Base-by-base conservation (phyloP, 2,113 vertebrate genomes). In the Coregonus clupeaformis region DNA sequence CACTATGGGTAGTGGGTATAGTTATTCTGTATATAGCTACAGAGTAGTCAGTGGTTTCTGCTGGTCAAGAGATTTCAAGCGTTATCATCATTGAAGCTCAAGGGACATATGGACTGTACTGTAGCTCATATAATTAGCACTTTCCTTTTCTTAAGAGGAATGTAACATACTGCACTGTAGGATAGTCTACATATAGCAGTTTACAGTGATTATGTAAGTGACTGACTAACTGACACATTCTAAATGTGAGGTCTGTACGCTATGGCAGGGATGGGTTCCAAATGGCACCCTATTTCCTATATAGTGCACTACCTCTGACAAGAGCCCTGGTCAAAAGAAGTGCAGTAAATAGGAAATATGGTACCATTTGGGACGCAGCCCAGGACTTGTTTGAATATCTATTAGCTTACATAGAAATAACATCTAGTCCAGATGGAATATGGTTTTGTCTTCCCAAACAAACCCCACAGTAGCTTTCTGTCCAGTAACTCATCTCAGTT, bases 381-480 rank as follows among this genome's bases (percentile, higher is more conserved):
- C 36, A 49, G 22, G 68, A 69, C 68, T 47, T 45, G 6, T 49
- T 24, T 20, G 4, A 89, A 69, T 72, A 5, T 66, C 42, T 74
- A 29, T 69, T 80, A 64, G 11, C 36, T 74, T 30, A 49, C n/a
- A 16, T 45, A 70, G 67, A 81, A 65, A 63, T 42, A 80, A 67
- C 22, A 30, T 42, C 27, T 16, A 55, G n/a, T 27, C 24, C 76
- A 47, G 69, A 45, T n/a, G 11, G 32, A 52, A 67, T 74, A 20
- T 25, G 25, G 63, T 55, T 67, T 47, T 22, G 22, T 69, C 68
- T 63, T 59, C 77, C 24, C 25, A 55, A 68, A 24, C 45, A 55
- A 69, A 75, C 42, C 49, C 57, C 57, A 60, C 57, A 60, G 47
- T 67, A 68, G 73, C 62, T 80, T 71, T 80, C 68, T 59, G 62